Conservation (phyloP, 1,140 invertebrate genomes). For the Drosophila oshimai region DNA sequence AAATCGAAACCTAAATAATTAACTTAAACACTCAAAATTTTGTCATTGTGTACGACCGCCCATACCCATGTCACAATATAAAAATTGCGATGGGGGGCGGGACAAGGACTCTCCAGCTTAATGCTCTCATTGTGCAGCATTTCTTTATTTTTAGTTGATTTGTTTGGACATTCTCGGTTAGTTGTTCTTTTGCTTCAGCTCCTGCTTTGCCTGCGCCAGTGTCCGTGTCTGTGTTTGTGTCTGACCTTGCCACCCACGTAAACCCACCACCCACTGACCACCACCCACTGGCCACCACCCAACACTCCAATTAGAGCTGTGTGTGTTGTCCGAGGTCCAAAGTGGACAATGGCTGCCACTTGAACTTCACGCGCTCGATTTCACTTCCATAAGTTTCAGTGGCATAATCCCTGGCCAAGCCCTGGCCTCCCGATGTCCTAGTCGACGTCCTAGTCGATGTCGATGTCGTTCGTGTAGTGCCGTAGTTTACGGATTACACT, state of each 20-base stretch:
- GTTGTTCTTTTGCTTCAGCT: slow-evolving; percentile 7
- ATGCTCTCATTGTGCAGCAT: slow-evolving; percentile 74
- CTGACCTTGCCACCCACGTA: slow-evolving; percentile 49
- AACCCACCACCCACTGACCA: not conserved
- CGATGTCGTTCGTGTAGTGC: slow-evolving; percentile 26
- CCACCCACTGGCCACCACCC: not conserved
- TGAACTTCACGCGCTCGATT: slow-evolving; percentile 72
- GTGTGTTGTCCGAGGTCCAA: slow-evolving; percentile 23
- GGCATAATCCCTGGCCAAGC: slow-evolving; percentile 50
- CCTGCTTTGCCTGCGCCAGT: not conserved
- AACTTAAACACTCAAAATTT: not conserved
- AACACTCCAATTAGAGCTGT: slow-evolving; percentile 59
- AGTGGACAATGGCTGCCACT: slow-evolving; percentile 54
- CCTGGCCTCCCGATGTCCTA: not conserved
- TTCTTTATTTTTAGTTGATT: slow-evolving; percentile 71
- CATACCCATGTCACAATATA: not conserved
- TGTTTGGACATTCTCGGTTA: slow-evolving; percentile 65
- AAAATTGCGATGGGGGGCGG: not conserved
- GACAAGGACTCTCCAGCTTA: slow-evolving; percentile 31
- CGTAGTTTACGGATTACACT: slow-evolving; percentile 64
- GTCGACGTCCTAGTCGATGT: not conserved
- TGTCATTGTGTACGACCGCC: not conserved
- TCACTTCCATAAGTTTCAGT: slow-evolving; percentile 62
- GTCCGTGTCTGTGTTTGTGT: not conserved
- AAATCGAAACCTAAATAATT: no score